Conservation (phyloP, 2,797 vertebrate genomes). For the Salmo trutta region DNA sequence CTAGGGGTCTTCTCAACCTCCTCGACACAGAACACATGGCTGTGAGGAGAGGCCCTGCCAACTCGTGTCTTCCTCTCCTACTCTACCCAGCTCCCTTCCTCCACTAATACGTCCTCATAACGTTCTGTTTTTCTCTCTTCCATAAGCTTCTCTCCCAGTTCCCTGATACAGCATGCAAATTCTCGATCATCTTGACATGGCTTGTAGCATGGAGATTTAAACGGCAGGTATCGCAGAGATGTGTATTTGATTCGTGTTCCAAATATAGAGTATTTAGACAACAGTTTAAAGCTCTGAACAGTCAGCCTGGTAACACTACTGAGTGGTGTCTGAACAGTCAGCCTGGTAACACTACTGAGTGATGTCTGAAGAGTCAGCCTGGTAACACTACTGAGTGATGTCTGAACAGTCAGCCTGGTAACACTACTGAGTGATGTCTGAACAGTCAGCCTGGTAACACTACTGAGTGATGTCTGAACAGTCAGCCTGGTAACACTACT, state of each 20-base stretch:
- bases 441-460: no score
- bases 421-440: no score
- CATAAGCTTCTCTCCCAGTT: background rate
- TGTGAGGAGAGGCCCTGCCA: background rate
- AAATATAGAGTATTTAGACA: background rate
- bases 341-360: no score
- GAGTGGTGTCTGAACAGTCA: no score
- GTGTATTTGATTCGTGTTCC: background rate
- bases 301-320: no score
- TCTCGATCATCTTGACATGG: background rate
- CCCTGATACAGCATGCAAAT: background rate
- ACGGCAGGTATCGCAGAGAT: background rate
- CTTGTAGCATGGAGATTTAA: background rate
- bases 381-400: no score
- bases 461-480: no score
- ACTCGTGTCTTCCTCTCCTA: background rate
- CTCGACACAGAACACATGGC: background rate
- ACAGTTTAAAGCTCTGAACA: background rate
- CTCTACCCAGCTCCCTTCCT: background rate
- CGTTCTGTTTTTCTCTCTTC: background rate
- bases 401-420: no score
- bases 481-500: no score
- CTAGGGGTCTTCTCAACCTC: background rate
- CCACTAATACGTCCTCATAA: background rate
- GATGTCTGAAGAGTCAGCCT: no score